A percentile compares a stretch with the other conserved stretches of the same genome.
Conservation (phyloP, 2,113 vertebrate species). For the Stegastes partitus region DNA sequence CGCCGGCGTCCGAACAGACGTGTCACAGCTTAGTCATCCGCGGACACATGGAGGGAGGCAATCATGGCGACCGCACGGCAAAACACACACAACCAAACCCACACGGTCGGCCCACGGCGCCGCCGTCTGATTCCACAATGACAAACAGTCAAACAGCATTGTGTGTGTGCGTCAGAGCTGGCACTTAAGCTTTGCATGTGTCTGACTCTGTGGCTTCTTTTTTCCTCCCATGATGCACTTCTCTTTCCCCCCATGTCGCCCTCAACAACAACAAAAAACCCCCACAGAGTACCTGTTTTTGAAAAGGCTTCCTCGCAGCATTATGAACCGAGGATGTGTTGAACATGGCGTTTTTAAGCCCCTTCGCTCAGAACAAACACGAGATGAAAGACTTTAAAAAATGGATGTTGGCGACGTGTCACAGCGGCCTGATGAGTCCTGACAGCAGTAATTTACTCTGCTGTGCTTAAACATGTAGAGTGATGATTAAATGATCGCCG, state of each 20-base stretch:
- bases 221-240: conserved; percentile 7
- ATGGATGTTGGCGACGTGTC: conserved; percentile 29
- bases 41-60: neutral
- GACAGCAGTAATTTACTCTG: conserved; percentile 31
- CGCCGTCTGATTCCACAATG: conserved; percentile 40
- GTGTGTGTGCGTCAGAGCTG: neutral
- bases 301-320: neutral
- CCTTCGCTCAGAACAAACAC: conserved; percentile 2
- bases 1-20: conserved; percentile 4
- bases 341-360: conserved; percentile 28
- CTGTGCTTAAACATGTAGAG: conserved; percentile 40
- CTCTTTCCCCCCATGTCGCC: neutral
- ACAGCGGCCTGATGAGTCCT: neutral
- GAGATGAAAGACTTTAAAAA: conserved; percentile 23
- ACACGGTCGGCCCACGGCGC: conserved; percentile 9
- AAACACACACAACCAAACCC: neutral
- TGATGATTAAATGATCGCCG: conserved; percentile 51
- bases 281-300: conserved; percentile 2
- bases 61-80: neutral
- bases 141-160: conserved; percentile 13
- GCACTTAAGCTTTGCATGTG: neutral
- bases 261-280: neutral
- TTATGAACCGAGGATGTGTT: neutral
- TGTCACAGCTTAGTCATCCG: conserved; percentile 38
- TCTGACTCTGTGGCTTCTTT: neutral